A percentile compares a stretch with the other conserved stretches of the same genome.
phyloP scores from a whole-genome alignment of 1,140 invertebrate genomes.

The Tetramorium simillimum region DNA sequence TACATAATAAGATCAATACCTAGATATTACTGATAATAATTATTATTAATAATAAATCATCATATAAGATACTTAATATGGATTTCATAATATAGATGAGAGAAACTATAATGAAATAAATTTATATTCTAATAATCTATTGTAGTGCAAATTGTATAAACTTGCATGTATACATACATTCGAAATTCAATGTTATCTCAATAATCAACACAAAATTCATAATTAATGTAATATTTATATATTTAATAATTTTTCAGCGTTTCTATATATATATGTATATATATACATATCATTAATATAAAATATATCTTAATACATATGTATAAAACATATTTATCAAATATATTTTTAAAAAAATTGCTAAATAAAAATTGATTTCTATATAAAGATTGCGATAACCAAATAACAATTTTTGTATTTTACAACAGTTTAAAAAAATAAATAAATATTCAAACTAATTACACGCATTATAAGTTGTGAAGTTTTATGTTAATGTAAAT shows the following conservation, averaged over 20 bases:
- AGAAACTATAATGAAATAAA: slow-evolving; percentile 61
- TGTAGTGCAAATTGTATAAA: slow-evolving; percentile 40
- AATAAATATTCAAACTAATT: background rate
- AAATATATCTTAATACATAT: background rate
- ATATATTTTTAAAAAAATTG: background rate
- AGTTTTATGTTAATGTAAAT: background rate
- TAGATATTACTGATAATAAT: slow-evolving; percentile 37
- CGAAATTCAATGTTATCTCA: slow-evolving; percentile 25
- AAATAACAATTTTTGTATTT: background rate
- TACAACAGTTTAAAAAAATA: background rate
- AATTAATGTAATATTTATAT: slow-evolving; percentile 2
- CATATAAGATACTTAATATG: slow-evolving; percentile 65
- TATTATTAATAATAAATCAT: slow-evolving; percentile 22
- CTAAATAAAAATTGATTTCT: background rate
- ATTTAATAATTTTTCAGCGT: background rate
- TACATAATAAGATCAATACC: background rate
- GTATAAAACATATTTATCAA: background rate
- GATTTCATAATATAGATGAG: slow-evolving; percentile 69
- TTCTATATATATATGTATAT: background rate
- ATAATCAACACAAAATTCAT: background rate
- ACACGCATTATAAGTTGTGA: background rate
- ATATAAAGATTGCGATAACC: background rate
- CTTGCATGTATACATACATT: background rate
- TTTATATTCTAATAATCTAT: slow-evolving; percentile 61
- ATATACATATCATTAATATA: background rate